A percentile compares a stretch with the other conserved stretches of the same genome.
Evolutionary conservation across 2,888 invertebrate species (phyloP).

Genomic region (Melanostoma scalare): DNA sequence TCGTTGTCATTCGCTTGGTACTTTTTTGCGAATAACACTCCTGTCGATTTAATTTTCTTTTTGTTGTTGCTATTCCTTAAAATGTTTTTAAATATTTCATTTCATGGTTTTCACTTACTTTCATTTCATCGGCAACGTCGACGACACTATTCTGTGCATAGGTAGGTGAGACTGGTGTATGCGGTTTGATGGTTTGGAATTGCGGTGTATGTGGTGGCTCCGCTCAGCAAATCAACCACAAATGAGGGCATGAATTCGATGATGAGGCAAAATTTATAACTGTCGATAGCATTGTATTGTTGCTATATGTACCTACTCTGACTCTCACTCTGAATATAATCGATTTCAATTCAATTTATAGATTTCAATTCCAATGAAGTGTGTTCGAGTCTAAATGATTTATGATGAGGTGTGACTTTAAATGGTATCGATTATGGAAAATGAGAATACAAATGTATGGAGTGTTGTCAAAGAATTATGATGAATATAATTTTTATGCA

Average conservation of each 20-base stretch:
- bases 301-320: not conserved
- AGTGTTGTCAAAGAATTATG: constrained; percentile 37
- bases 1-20: constrained; percentile 38
- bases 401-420: constrained; percentile 58
- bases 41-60: constrained; percentile 25
- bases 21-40: constrained; percentile 31
- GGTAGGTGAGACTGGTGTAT: not conserved
- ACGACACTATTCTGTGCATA: not conserved
- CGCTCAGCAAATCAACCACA: constrained; percentile 68
- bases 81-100: constrained; percentile 34
- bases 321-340: constrained; percentile 14
- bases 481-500: constrained; percentile 27
- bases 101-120: constrained; percentile 64
- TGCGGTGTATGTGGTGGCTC: constrained; percentile 65
- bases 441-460: not conserved
- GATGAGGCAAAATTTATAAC: constrained; percentile 72
- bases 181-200: constrained; percentile 53
- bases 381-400: constrained; percentile 59
- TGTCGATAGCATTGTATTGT: constrained; percentile 54
- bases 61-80: constrained; percentile 32
- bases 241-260: constrained; percentile 72
- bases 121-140: constrained; percentile 3
- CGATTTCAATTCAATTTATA: constrained; percentile 54
- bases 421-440: constrained; percentile 49
- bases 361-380: constrained; percentile 60